Evolutionary conservation across 2,888 invertebrate species (phyloP).

Genomic region (Callosobruchus maculatus): DNA sequence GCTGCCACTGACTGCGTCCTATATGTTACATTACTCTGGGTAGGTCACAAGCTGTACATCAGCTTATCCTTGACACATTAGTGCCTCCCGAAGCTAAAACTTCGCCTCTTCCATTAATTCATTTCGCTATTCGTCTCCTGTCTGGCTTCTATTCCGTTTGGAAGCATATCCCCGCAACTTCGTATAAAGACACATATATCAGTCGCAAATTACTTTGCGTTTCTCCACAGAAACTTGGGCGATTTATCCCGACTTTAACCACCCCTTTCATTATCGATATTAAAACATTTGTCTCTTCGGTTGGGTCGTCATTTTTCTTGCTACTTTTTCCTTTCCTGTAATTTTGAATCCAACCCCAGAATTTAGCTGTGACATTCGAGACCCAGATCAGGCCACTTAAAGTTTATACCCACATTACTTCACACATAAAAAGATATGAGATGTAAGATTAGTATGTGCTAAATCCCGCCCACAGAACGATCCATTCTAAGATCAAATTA

Average conservation of each 20-base stretch:
- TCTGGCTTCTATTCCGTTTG: neutral
- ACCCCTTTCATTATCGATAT: neutral
- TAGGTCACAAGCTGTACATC: neutral
- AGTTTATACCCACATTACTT: neutral
- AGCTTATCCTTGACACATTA: neutral
- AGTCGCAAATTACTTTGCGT: neutral
- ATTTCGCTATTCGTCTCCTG: neutral
- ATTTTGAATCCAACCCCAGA: neutral
- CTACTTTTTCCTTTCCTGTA: neutral
- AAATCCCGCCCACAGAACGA: too few relatives aligned
- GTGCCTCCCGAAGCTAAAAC: neutral
- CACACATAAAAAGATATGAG: too few relatives aligned
- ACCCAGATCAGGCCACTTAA: neutral
- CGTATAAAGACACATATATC: neutral
- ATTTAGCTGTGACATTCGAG: neutral
- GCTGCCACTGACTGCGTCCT: too few relatives aligned
- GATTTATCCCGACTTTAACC: neutral
- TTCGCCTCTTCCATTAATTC: neutral
- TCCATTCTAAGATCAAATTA: too few relatives aligned
- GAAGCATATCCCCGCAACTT: neutral
- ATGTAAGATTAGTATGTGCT: too few relatives aligned
- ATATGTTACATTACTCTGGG: too few relatives aligned
- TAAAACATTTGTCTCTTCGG: neutral
- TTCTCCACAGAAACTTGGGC: neutral
- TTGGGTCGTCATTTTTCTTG: neutral